Conservation (phyloP, 2,888 invertebrate genomes). For the Bembecia ichneumoniformis region DNA sequence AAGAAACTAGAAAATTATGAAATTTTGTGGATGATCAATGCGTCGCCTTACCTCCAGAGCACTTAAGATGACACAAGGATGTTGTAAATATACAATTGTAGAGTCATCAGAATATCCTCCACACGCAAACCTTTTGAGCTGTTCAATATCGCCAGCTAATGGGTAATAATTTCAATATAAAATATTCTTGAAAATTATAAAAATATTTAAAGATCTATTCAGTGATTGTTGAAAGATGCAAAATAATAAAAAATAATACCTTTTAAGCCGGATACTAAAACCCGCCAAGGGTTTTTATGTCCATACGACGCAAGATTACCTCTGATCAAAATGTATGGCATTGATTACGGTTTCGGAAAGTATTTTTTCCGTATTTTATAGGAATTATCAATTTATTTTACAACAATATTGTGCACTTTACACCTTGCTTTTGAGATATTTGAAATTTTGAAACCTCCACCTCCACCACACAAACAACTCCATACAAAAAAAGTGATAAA, state of each 20-base stretch:
- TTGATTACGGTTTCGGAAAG: conserved; percentile 60
- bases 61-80: conserved; percentile 89
- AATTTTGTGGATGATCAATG: background rate
- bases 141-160: conserved; percentile 84
- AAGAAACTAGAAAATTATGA: background rate
- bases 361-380: too few relatives aligned
- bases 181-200: too few relatives aligned
- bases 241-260: conserved; percentile 56
- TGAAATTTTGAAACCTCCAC: too few relatives aligned
- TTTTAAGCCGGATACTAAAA: conserved; percentile 89
- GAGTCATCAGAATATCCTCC: conserved; percentile 89
- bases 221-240: conserved; percentile 1
- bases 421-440: too few relatives aligned
- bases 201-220: too few relatives aligned
- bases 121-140: conserved; percentile 85
- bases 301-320: conserved; percentile 90
- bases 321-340: conserved; percentile 93
- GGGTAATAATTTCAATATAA: conserved; percentile 7
- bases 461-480: too few relatives aligned
- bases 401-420: too few relatives aligned
- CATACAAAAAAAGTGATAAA: too few relatives aligned
- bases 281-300: conserved; percentile 90
- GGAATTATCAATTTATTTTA: too few relatives aligned
- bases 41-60: conserved; percentile 78
- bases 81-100: conserved; percentile 88